Base-by-base conservation (phyloP, 1,140 invertebrate species). In the Cecropterus lyciades region DNA sequence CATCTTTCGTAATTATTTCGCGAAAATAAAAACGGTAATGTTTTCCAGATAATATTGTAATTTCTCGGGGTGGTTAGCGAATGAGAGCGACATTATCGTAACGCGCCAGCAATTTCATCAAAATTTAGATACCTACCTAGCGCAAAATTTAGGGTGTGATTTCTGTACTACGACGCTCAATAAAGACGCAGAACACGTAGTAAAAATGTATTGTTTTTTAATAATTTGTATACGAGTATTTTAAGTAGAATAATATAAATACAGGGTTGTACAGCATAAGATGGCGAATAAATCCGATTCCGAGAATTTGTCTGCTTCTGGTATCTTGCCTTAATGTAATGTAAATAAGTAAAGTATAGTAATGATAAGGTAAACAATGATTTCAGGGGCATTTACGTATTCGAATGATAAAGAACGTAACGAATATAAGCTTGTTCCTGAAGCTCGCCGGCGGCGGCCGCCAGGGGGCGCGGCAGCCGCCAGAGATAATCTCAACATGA, bases 31-130 rank as follows among this genome's bases (percentile, higher is more conserved):
- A 57, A 46, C 42, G 24, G 14, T 46, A 14, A 46, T 33, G 42
- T 59, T 59, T 46, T 5, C 9, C 13, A 15, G 24, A 46, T n/a
- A 59, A 45, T 59, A 46, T 46, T 46, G 27, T 57, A 57, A 57
- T 59, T 59, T 8, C 42, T 20, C 3, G 13, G n/a, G 42, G 24
- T 30, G 14, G 30, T n/a, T 20, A 16, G 55, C 4, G 27, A 20
- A 7, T 59, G 14, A 40, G 14, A 14, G n/a, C 42, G 55, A 59
- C 55, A 59, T 59, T 46, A 46, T 59, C 24, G 9, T n/a, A n/a
- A n/a, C n/a, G n/a, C 20, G n/a, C 24, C 16, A 24, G 42, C 42
- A 30, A 30, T 59, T 13, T 24, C 13, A 30, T 15, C 24, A 7
- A 17, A 15, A 24, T 57, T 27, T 13, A n/a, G 30, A 8, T 33